phyloP scores from a whole-genome alignment of 64 coral and sea anemone genomes.

The Montipora foliosa region DNA sequence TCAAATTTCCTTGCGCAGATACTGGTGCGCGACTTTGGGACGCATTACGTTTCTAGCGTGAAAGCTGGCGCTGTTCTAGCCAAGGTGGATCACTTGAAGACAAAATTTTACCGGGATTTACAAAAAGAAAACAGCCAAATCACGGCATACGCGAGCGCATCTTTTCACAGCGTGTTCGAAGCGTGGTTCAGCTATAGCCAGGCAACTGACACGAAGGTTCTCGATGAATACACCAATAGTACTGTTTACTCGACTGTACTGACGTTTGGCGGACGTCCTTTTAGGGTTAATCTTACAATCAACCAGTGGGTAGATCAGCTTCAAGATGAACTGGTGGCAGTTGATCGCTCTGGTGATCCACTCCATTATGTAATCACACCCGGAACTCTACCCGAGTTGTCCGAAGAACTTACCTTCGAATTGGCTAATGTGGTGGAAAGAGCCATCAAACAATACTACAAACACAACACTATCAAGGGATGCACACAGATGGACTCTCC shows the following conservation, averaged over 20 bases:
- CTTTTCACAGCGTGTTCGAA: conserved; percentile 66
- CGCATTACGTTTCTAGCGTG: conserved; percentile 89
- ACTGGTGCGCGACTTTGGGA: conserved; percentile 90
- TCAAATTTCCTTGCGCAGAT: conserved; percentile 76
- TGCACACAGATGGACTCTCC: conserved; percentile 84
- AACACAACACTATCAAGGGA: conserved; percentile 89
- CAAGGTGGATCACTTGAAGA: conserved; percentile 82
- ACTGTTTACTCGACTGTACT: conserved; percentile 65
- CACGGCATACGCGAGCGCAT: conserved; percentile 77
- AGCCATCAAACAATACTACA: conserved; percentile 86
- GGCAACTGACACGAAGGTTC: not conserved
- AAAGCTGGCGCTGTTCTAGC: conserved; percentile 84
- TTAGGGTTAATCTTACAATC: conserved; percentile 75
- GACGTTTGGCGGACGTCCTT: conserved; percentile 79
- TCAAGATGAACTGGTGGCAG: conserved; percentile 76
- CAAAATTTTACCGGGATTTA: conserved; percentile 29
- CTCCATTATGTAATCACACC: conserved; percentile 74
- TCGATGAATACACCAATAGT: conserved; percentile 71
- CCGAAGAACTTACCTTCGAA: conserved; percentile 46
- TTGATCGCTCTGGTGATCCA: conserved; percentile 87
- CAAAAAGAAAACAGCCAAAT: conserved; percentile 73
- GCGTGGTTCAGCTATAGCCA: conserved; percentile 14
- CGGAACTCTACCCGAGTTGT: conserved; percentile 81
- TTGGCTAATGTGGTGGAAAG: conserved; percentile 68
- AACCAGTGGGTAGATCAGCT: conserved; percentile 90